Evolutionary conservation across 1,140 invertebrate genomes (phyloP), one percentile per base, ranked within the genome.

Genomic region (Scaptomyza graminum): DNA sequence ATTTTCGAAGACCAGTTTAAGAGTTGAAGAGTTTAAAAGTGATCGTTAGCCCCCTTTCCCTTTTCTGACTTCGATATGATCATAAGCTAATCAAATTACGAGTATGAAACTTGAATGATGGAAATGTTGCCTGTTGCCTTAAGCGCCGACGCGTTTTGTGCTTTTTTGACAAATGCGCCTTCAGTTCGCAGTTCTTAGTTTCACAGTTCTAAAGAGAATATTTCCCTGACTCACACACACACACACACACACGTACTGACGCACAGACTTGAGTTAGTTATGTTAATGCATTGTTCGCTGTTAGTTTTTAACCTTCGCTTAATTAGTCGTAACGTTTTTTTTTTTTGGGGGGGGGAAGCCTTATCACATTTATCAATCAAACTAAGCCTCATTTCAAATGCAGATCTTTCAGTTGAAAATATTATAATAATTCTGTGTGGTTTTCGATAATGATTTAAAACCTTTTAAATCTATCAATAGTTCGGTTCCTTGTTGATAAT

Each of bases 291-390:
- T 37, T 65, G 61, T 62, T 69, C 62, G 64, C 37, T 41, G 37
- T 67, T 87, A 2, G 31, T 34, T 34, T 34, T 31, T 72, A 68
- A 79, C 82, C 82, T 85, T 85, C 81, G 78, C 55, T 87, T 81
- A 87, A 85, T 85, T 85, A 85, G 74, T 57, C 77, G 67, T 66
- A 80, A 60, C 77, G 65, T 65, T 73, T 34, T 80, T 61, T 22
- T n/a, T n/a, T n/a, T n/a, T n/a, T 1, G 18, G 18, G 18, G 18
- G 18, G 3, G 18, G 37, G 41, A 31, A 61, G 55, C 37, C 78
- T 85, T 85, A 81, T 85, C 82, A 87, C 72, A 87, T 87, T 68
- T 87, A 85, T 81, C 81, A 87, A 76, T 39, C 61, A 49, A 12
- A 5, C 22, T 22, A 31, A 39, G 22, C 34, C 62, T 64, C 62